phyloP scores from a whole-genome alignment of 2,113 vertebrate genomes.

The Erinaceus europaeus region DNA sequence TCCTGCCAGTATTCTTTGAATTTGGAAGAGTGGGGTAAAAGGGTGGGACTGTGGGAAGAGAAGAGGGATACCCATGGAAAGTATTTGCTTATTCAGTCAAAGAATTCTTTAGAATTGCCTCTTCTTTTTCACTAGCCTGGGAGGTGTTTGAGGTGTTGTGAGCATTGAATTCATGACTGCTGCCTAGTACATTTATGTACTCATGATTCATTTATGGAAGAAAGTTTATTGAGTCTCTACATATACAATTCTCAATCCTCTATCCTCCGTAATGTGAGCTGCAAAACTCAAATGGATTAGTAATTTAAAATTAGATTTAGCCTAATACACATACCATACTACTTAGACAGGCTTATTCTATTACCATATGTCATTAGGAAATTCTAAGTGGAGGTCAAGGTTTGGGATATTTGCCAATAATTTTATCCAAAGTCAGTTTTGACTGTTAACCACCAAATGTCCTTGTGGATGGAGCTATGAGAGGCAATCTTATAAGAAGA shows the following conservation, averaged over 20 bases:
- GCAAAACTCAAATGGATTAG: conserved; percentile 14
- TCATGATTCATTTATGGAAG: not conserved
- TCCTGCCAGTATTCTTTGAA: not conserved
- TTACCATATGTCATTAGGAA: not conserved
- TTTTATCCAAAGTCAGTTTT: not conserved
- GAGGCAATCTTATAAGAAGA: not conserved
- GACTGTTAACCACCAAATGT: not conserved
- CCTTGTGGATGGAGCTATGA: not conserved
- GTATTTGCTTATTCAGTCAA: not conserved
- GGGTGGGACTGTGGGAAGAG: too few species aligned
- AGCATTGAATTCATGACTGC: not conserved
- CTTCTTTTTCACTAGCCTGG: not conserved
- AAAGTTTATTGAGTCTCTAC: not conserved
- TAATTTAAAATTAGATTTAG: conserved; percentile 44
- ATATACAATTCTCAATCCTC: not conserved
- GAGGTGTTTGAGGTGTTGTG: not conserved
- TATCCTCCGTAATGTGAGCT: not conserved
- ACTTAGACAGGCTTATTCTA: not conserved
- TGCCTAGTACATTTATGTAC: not conserved
- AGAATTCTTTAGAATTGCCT: not conserved
- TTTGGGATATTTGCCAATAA: conserved; percentile 5
- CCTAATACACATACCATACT: conserved; percentile 6
- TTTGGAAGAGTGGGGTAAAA: too few species aligned
- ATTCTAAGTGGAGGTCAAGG: conserved; percentile 28
- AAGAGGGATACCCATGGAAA: too few species aligned